Conservation (phyloP, 2,797 vertebrate species). For the Phyllotis vaccarum region DNA sequence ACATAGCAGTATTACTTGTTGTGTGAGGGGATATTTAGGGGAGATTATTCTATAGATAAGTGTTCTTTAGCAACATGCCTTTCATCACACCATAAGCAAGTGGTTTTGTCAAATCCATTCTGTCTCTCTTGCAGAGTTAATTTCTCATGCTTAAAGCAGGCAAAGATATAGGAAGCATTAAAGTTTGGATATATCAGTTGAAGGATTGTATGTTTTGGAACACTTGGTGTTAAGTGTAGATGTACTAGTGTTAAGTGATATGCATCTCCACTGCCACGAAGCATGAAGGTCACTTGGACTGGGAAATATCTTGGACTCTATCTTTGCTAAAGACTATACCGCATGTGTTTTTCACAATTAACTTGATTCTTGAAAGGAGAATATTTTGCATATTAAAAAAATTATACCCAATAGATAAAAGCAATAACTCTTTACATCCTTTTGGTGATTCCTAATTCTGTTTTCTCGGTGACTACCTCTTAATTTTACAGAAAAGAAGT, state of each 20-base stretch:
- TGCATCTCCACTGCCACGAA: not conserved
- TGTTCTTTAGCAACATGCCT: slow-evolving; percentile 38
- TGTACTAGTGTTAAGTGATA: not conserved
- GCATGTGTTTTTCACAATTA: slow-evolving; percentile 14
- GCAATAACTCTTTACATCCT: not conserved
- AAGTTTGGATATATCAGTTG: not conserved
- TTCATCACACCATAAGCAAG: slow-evolving; percentile 32
- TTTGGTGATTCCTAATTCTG: slow-evolving; percentile 7
- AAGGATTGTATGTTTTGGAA: not conserved
- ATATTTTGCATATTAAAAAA: slow-evolving; percentile 15
- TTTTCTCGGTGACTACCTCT: slow-evolving; percentile 40
- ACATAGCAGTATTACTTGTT: slow-evolving; percentile 55
- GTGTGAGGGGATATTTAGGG: slow-evolving; percentile 67
- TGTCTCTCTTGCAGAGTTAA: not conserved
- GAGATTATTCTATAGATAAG: slow-evolving; percentile 49
- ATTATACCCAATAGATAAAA: slow-evolving; percentile 6
- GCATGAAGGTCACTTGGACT: not conserved
- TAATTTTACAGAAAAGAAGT: slow-evolving; percentile 20
- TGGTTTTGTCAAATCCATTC: not conserved
- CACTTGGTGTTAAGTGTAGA: not conserved
- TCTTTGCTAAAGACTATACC: not conserved
- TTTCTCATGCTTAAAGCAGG: not conserved
- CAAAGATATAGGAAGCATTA: not conserved
- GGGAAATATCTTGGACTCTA: not conserved
- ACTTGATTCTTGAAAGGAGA: not conserved